Percentiles rank a stretch among this genome's conserved stretches.
Conservation (phyloP, 2,797 vertebrate genomes). For the Malacoraja senta region DNA sequence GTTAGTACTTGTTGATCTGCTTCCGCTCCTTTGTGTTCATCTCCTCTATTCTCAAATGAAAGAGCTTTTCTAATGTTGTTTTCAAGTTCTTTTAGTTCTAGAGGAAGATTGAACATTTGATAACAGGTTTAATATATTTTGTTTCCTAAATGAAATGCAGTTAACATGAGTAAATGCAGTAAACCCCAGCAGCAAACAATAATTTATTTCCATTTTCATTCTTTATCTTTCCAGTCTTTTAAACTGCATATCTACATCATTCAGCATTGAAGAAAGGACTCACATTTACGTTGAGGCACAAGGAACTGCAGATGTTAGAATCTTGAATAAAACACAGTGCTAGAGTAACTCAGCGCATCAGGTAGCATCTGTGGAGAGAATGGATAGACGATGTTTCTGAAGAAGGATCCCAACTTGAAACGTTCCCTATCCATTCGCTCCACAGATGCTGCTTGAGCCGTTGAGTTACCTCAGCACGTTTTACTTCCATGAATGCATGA, state of each 20-base stretch:
- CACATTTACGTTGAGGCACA: not conserved
- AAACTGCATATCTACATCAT: too few relatives aligned
- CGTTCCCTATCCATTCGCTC: too few relatives aligned
- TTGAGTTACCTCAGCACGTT: too few relatives aligned
- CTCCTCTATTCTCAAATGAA: constrained; percentile 83
- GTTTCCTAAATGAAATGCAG: not conserved
- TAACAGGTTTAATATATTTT: not conserved
- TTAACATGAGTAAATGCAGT: not conserved
- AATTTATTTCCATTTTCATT: not conserved
- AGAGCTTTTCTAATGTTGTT: constrained; percentile 85
- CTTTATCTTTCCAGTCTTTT: not conserved
- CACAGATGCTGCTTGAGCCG: too few relatives aligned
- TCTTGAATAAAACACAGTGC: too few relatives aligned
- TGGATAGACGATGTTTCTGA: too few relatives aligned
- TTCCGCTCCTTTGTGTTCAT: constrained; percentile 67
- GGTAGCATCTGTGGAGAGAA: too few relatives aligned
- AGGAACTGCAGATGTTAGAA: too few relatives aligned
- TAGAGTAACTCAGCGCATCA: too few relatives aligned
- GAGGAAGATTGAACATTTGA: constrained; percentile 41
- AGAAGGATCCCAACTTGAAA: too few relatives aligned
- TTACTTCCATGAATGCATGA: too few relatives aligned
- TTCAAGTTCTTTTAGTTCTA: constrained; percentile 87
- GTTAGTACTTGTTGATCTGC: constrained; percentile 61
- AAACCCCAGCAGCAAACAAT: not conserved
- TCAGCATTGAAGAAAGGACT: not conserved